Evolutionary conservation across 2,888 invertebrate genomes (phyloP).

Genomic region (Caenorhabditis parvicauda): DNA sequence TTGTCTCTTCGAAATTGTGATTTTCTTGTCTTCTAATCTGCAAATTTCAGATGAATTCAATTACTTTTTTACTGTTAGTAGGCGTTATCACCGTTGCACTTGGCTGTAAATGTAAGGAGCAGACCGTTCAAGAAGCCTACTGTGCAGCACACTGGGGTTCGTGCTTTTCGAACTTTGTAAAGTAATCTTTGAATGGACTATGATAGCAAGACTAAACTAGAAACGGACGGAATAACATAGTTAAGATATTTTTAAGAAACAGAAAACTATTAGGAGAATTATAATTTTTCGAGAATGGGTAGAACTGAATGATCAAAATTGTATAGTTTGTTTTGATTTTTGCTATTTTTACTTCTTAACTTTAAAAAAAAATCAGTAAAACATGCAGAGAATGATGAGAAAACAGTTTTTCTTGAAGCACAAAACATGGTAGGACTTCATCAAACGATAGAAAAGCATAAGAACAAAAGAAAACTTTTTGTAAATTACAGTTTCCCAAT

Average conservation of each 20-base stretch:
- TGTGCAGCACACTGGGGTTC: slow-evolving; percentile 53
- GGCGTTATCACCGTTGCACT: slow-evolving; percentile 4
- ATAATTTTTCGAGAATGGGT: no score
- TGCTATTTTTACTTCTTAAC: no score
- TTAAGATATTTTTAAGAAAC: no score
- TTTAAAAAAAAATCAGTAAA: no score
- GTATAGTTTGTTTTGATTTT: no score
- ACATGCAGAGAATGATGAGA: no score
- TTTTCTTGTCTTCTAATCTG: not conserved
- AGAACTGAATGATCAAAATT: not conserved
- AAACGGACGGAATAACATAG: no score
- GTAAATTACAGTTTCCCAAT: slow-evolving; percentile 54
- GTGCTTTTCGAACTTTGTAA: slow-evolving; percentile 8
- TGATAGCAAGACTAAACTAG: no score
- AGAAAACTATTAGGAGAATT: no score
- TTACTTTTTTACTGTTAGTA: not conserved
- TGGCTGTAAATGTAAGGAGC: slow-evolving; percentile 49
- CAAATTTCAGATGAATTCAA: slow-evolving; percentile 8
- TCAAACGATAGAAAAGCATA: no score
- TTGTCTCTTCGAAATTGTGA: not conserved
- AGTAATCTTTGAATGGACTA: not conserved
- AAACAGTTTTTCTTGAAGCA: no score
- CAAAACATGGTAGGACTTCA: no score
- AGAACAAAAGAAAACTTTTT: not conserved
- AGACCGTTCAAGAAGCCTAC: slow-evolving; percentile 42